phyloP scores from a whole-genome alignment of 2,797 vertebrate genomes.

The Neoniphon sammara region DNA sequence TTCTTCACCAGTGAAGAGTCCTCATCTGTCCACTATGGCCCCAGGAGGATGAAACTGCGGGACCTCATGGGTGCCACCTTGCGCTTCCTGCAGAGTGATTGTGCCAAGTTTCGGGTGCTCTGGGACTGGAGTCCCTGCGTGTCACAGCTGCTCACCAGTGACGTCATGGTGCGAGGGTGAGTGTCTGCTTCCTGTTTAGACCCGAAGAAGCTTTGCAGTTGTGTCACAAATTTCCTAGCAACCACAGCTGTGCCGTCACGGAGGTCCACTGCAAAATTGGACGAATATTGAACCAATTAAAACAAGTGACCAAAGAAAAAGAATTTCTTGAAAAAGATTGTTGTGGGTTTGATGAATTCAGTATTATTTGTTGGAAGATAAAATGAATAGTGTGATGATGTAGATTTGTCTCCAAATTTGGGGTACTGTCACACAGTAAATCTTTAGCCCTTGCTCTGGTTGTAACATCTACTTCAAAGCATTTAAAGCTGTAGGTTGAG shows the following conservation, averaged over 20 bases:
- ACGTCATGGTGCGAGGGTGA: constrained; percentile 94
- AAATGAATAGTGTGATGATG: too few relatives aligned
- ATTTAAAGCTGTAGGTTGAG: too few relatives aligned
- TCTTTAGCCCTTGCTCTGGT: too few relatives aligned
- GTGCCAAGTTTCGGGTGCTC: constrained; percentile 86
- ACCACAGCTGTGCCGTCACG: too few relatives aligned
- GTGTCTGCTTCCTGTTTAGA: constrained; percentile 43
- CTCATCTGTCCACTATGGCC: constrained; percentile 90
- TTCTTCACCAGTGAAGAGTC: constrained; percentile 94
- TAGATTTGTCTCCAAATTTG: too few relatives aligned
- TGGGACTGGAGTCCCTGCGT: constrained; percentile 99
- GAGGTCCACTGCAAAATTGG: too few relatives aligned
- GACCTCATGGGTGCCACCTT: constrained; percentile 97
- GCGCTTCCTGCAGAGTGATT: constrained; percentile 91
- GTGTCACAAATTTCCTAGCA: not conserved
- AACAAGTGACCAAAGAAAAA: too few relatives aligned
- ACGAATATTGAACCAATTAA: too few relatives aligned
- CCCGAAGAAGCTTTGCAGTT: too few relatives aligned
- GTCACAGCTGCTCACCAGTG: constrained; percentile 94
- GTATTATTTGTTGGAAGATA: too few relatives aligned
- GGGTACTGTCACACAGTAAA: too few relatives aligned
- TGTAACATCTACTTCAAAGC: not conserved
- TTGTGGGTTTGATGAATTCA: not conserved
- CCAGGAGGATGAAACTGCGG: constrained; percentile 94
- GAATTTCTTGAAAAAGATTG: too few relatives aligned